Conservation (phyloP, 2,797 vertebrate genomes). For the Molossus molossus region DNA sequence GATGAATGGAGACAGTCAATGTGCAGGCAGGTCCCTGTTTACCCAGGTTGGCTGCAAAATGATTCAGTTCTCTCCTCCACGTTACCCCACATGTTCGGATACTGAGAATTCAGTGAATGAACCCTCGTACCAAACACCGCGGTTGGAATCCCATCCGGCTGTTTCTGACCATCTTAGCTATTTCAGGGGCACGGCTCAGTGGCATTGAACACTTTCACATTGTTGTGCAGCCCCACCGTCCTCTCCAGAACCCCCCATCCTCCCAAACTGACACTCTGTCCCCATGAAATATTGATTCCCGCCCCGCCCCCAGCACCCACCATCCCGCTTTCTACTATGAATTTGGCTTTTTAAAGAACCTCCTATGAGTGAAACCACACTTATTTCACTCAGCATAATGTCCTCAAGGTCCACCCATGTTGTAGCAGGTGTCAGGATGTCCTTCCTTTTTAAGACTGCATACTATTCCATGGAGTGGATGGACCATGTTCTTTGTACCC, state of each 20-base stretch:
- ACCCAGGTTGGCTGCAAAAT: not conserved
- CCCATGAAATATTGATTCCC: rapidly evolving
- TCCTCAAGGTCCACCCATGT: rapidly evolving
- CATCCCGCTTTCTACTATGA: rapidly evolving
- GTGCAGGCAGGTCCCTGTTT: not conserved
- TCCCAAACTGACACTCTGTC: no score
- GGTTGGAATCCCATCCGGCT: not conserved
- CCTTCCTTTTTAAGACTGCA: not conserved
- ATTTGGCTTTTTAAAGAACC: rapidly evolving
- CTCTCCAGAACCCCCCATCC: no score
- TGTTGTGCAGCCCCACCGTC: no score
- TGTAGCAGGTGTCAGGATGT: rapidly evolving
- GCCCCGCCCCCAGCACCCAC: not conserved
- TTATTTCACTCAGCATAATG: rapidly evolving
- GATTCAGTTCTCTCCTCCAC: not conserved
- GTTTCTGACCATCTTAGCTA: rapidly evolving
- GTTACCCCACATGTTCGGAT: not conserved
- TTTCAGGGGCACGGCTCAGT: rapidly evolving
- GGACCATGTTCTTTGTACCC: rapidly evolving
- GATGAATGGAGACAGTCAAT: not conserved
- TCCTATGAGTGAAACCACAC: rapidly evolving
- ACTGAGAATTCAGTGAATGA: not conserved
- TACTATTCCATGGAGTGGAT: rapidly evolving
- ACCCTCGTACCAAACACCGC: not conserved
- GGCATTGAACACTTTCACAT: rapidly evolving